Conservation (phyloP, 1,140 invertebrate genomes). For the Neodiprion virginianus region DNA sequence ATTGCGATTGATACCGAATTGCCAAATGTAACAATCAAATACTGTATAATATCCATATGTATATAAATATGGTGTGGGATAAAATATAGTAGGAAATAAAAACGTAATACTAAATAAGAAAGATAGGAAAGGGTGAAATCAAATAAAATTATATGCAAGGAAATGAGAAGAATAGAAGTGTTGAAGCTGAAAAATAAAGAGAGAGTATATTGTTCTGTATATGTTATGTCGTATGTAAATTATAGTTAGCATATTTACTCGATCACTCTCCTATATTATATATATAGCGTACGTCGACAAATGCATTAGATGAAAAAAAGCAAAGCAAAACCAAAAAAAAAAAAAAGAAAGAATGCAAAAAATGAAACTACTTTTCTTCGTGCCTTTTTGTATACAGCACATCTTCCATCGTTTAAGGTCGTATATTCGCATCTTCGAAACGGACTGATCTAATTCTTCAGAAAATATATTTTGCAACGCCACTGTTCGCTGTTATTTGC, state of each 20-base stretch:
- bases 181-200: not conserved
- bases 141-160: not conserved
- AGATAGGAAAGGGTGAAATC: not conserved
- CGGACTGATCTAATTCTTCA: no score
- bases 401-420: not conserved
- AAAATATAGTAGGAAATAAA: constrained; percentile 14
- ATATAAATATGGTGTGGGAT: not conserved
- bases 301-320: not conserved
- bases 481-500: no score
- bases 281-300: not conserved
- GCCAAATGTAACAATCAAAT: constrained; percentile 58
- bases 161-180: not conserved
- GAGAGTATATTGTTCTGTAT: constrained; percentile 2
- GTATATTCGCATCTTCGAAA: no score
- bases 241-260: constrained; percentile 2
- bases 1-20: constrained; percentile 52
- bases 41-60: constrained; percentile 40
- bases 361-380: not conserved
- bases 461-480: no score
- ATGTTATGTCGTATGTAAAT: not conserved
- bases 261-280: not conserved
- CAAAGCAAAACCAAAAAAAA: not conserved
- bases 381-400: not conserved
- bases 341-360: not conserved
- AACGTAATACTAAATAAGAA: constrained; percentile 16